Evolutionary conservation across 2,888 invertebrate species (phyloP).

Genomic region (Troglohyphantes excavatus): DNA sequence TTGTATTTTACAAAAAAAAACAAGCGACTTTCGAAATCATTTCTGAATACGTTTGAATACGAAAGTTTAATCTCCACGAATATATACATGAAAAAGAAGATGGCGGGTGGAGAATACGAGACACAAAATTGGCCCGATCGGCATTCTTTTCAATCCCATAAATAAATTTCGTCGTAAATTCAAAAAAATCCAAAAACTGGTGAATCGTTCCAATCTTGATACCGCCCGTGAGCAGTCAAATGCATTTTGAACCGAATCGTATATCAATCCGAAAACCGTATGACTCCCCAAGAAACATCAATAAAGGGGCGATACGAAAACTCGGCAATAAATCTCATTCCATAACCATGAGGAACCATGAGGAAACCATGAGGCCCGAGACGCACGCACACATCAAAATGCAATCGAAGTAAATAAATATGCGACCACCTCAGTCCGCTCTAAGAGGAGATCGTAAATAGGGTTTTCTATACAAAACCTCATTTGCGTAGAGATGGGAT

Average conservation of each 20-base stretch:
- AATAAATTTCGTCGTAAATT: conserved; percentile 19
- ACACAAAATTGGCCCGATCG: not conserved
- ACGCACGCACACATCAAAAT: conserved; percentile 11
- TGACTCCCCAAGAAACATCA: conserved; percentile 2
- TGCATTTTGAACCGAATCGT: conserved; percentile 60
- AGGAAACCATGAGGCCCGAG: no score
- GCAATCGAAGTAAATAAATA: conserved; percentile 45
- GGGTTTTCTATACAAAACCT: not conserved
- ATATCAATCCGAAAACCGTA: not conserved
- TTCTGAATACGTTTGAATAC: not conserved
- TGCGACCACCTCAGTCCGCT: conserved; percentile 4
- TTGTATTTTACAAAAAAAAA: no score
- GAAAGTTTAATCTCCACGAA: not conserved
- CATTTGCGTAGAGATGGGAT: conserved; percentile 71
- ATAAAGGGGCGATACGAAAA: conserved; percentile 2
- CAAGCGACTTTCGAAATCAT: not conserved
- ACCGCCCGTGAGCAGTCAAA: conserved; percentile 51
- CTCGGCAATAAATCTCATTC: conserved; percentile 24
- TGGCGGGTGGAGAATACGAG: not conserved
- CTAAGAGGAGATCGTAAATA: not conserved
- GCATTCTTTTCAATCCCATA: not conserved
- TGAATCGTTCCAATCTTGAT: conserved; percentile 42
- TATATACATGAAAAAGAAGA: not conserved
- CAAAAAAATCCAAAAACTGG: conserved; percentile 11
- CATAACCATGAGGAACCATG: not conserved